Evolutionary conservation across 2,797 vertebrate genomes (phyloP).

Genomic region (Apogon hyalosoma): DNA sequence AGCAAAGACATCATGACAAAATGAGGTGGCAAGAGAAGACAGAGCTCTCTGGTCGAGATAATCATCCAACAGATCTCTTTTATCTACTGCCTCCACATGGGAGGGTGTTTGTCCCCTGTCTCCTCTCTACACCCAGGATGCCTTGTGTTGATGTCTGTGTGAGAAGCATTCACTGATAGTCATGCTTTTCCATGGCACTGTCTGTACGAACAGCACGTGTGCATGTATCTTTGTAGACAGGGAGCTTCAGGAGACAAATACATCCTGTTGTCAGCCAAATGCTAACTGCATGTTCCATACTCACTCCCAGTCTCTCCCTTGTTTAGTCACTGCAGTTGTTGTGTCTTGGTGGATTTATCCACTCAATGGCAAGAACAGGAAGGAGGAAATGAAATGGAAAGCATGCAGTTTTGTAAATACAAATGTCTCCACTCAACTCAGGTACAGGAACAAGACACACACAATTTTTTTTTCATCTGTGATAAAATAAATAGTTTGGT

Average conservation of each 20-base stretch:
- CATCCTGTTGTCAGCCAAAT: conserved; percentile 37
- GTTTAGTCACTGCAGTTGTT: conserved; percentile 14
- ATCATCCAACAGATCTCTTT: conserved; percentile 68
- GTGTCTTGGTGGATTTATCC: conserved; percentile 4
- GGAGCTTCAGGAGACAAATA: conserved; percentile 49
- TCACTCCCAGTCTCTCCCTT: conserved; percentile 2
- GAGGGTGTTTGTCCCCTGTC: conserved; percentile 21
- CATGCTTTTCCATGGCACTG: conserved; percentile 9
- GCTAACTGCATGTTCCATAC: conserved; percentile 24
- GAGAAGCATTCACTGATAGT: conserved; percentile 35
- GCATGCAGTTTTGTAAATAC: conserved; percentile 25
- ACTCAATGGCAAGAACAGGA: background rate
- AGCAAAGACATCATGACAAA: conserved; percentile 27
- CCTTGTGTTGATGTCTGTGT: conserved; percentile 44
- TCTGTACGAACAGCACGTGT: background rate
- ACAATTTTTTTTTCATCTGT: conserved; percentile 24
- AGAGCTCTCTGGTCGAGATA: conserved; percentile 35
- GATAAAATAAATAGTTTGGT: conserved; percentile 17
- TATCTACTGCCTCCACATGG: conserved; percentile 44
- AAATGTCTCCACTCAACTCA: conserved; percentile 7
- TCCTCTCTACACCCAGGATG: conserved; percentile 31
- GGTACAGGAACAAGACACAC: background rate
- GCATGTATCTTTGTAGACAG: conserved; percentile 32
- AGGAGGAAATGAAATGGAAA: conserved; percentile 9
- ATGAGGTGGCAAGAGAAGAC: conserved; percentile 33